Percentiles rank a stretch among this genome's conserved stretches.
Evolutionary conservation across 2,888 invertebrate genomes (phyloP).

Genomic region (Caenorhabditis afra): DNA sequence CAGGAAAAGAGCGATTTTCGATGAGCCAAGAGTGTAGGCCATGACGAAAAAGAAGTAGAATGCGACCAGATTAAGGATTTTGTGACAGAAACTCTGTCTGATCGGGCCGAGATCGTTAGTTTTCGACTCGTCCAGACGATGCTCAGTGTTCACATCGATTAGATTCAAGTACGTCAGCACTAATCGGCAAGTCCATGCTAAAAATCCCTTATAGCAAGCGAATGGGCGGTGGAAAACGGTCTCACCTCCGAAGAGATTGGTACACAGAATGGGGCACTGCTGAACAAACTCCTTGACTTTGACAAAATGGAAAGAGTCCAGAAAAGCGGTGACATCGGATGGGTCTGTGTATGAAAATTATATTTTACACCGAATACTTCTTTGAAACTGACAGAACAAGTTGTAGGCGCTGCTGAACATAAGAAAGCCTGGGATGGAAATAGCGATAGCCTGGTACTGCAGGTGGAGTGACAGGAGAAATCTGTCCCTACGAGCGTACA

Average conservation of each 20-base stretch:
- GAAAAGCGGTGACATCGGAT: background rate
- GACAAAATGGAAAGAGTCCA: background rate
- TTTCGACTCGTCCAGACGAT: background rate
- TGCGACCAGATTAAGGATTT: background rate
- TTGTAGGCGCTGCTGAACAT: background rate
- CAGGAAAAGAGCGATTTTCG: too few relatives aligned
- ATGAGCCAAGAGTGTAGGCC: background rate
- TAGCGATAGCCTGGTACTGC: conserved; percentile 6
- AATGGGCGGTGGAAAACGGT: background rate
- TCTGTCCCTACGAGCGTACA: background rate
- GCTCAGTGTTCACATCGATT: background rate
- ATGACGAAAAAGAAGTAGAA: background rate
- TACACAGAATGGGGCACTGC: too few relatives aligned
- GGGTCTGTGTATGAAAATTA: background rate
- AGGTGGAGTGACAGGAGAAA: background rate
- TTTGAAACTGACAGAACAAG: background rate
- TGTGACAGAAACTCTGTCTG: conserved; percentile 8
- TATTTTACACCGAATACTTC: background rate
- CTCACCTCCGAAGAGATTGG: too few relatives aligned
- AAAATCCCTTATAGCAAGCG: background rate
- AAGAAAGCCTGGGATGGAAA: background rate
- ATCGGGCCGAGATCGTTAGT: conserved; percentile 7
- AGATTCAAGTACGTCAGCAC: background rate
- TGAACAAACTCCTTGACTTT: too few relatives aligned
- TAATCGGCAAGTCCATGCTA: background rate